Evolutionary conservation across 2,113 vertebrate species (phyloP).

Genomic region (Hassar affinis): DNA sequence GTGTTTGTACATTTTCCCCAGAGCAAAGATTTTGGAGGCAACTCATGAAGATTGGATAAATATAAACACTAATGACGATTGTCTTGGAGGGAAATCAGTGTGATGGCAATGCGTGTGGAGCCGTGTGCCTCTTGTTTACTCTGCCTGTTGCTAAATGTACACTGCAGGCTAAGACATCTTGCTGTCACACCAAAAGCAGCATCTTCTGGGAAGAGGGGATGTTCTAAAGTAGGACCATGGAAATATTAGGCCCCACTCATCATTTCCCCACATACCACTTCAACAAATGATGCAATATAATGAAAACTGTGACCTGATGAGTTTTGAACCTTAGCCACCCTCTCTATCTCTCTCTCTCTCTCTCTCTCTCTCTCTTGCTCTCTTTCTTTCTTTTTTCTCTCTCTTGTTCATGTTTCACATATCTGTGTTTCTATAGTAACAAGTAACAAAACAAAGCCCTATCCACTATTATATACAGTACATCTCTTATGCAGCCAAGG

Average conservation of each 20-base stretch:
- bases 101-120: background rate
- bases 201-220: constrained; percentile 20
- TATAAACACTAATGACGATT: background rate
- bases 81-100: background rate
- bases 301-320: constrained; percentile 29
- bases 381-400: background rate
- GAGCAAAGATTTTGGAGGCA: background rate
- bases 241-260: background rate
- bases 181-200: constrained; percentile 24
- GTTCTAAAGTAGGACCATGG: constrained; percentile 5
- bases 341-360: background rate
- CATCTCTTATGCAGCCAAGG: background rate
- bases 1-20: background rate
- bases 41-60: background rate
- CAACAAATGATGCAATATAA: constrained; percentile 26
- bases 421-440: constrained; percentile 43
- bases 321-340: background rate
- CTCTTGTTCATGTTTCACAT: background rate
- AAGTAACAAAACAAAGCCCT: constrained; percentile 44
- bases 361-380: background rate
- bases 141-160: constrained; percentile 21
- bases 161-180: constrained; percentile 16
- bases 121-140: constrained; percentile 37
- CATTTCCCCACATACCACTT: background rate
- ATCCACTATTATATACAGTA: constrained; percentile 9